A percentile compares a stretch with the other conserved stretches of the same genome.
These are phyloP conservation scores for Aphaenogaster floridana DNA, from an alignment of 1,140 invertebrate genomes.

Conservation along the genomic window DNA sequence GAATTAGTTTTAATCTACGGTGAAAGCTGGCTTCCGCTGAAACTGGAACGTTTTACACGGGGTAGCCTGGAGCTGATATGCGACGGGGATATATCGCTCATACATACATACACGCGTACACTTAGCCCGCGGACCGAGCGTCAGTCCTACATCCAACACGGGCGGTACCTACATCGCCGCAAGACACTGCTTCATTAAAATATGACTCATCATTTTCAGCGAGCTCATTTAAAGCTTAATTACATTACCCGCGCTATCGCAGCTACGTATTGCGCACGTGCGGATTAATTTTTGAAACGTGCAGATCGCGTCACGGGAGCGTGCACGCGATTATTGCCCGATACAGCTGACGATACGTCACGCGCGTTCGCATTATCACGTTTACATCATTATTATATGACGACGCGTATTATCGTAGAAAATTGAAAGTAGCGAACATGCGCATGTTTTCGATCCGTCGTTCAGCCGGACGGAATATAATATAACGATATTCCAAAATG, in stretches of 20 bases:
- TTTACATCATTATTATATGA: slow-evolving; percentile 2
- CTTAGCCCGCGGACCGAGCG: not conserved
- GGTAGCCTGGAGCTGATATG: slow-evolving; percentile 43
- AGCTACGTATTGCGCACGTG: not conserved
- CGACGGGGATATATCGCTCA: slow-evolving; percentile 32
- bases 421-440: slow-evolving; percentile 25
- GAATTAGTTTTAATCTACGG: slow-evolving; percentile 63
- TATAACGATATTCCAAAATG: slow-evolving; percentile 59
- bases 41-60: slow-evolving; percentile 37
- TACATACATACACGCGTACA: slow-evolving; percentile 15
- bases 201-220: slow-evolving; percentile 21
- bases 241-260: not conserved
- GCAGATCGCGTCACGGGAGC: not conserved
- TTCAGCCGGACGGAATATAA: slow-evolving; percentile 68
- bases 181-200: slow-evolving; percentile 43
- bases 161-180: slow-evolving; percentile 9
- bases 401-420: slow-evolving; percentile 3
- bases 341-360: not conserved
- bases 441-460: slow-evolving; percentile 25
- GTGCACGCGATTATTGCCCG: not conserved
- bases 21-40: slow-evolving; percentile 47
- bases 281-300: slow-evolving; percentile 22
- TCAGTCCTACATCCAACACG: slow-evolving; percentile 29
- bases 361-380: slow-evolving; percentile 2
- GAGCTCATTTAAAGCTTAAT: slow-evolving; percentile 17